phyloP scores from a whole-genome alignment of 2,113 vertebrate species.

The Hemicordylus capensis region DNA sequence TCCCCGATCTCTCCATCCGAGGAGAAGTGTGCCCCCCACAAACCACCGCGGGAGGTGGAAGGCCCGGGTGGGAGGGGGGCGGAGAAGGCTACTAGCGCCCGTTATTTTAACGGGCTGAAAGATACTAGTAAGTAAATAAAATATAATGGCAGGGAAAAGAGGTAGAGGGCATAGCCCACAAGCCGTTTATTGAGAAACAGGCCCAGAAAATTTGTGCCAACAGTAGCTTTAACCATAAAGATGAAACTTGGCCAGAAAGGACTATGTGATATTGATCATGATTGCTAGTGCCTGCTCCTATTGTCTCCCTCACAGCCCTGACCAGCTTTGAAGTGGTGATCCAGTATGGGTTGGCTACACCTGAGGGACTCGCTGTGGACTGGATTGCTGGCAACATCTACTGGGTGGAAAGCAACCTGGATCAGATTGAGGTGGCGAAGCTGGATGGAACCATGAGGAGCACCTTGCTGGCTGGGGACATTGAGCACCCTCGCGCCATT shows the following conservation, averaged over 20 bases:
- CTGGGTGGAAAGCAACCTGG: slow-evolving; percentile 99
- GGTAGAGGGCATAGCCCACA: accelerated
- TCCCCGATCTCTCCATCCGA: too few species aligned
- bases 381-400: slow-evolving; percentile 99
- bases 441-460: slow-evolving; percentile 94
- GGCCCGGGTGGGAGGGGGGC: too few species aligned
- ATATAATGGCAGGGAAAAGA: background rate
- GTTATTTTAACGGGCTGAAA: too few species aligned
- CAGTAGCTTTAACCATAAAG: background rate
- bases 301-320: slow-evolving; percentile 77
- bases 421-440: slow-evolving; percentile 98
- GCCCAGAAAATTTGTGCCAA: background rate
- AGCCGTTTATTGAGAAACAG: background rate
- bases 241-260: background rate
- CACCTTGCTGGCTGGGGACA: slow-evolving; percentile 93
- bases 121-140: too few species aligned
- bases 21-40: too few species aligned
- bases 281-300: accelerated
- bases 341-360: slow-evolving; percentile 94
- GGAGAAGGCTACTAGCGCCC: too few species aligned
- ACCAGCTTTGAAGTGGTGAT: slow-evolving; percentile 98
- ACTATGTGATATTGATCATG: background rate
- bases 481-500: slow-evolving; percentile 94
- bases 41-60: too few species aligned
- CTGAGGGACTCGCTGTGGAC: slow-evolving; percentile 94